These are phyloP conservation scores for Aplochiton taeniatus DNA, from an alignment of 2,797 vertebrate genomes.

Conservation along the genomic window DNA sequence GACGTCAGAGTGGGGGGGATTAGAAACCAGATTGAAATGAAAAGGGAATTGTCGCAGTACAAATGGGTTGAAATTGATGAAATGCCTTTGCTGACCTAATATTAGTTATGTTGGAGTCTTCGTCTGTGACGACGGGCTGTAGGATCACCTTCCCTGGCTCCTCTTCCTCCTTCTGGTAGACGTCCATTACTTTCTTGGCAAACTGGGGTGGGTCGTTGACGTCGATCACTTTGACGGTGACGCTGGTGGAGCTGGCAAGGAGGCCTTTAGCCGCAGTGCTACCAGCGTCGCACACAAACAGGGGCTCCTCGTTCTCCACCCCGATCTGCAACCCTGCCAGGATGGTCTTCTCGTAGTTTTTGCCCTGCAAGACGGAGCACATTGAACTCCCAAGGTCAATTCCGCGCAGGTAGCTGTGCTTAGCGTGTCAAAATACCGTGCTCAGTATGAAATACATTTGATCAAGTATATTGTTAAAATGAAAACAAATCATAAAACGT, in stretches of 20 bases:
- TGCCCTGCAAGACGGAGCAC: conserved; percentile 61
- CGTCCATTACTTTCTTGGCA: background rate
- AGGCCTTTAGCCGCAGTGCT: accelerated
- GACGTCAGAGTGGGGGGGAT: background rate
- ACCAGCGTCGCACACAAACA: conserved; percentile 61
- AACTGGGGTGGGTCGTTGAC: conserved; percentile 75
- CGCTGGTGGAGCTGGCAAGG: background rate
- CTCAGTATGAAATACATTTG: too few relatives aligned
- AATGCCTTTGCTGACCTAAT: conserved; percentile 66
- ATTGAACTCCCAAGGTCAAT: too few relatives aligned
- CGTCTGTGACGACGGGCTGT: conserved; percentile 64
- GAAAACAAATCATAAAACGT: too few relatives aligned
- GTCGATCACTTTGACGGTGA: conserved; percentile 65
- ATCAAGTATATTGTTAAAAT: too few relatives aligned
- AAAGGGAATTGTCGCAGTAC: background rate
- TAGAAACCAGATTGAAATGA: background rate
- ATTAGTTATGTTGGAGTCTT: conserved; percentile 42
- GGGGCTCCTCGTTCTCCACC: conserved; percentile 72
- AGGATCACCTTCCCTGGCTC: conserved; percentile 67
- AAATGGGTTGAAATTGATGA: background rate
- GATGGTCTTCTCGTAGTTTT: conserved; percentile 59
- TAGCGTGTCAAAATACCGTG: too few relatives aligned
- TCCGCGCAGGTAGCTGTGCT: too few relatives aligned
- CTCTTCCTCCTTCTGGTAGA: conserved; percentile 72
- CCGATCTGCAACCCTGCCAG: conserved; percentile 51